A percentile compares a stretch with the other conserved stretches of the same genome.
phyloP scores from a whole-genome alignment of 2,113 vertebrate species.

The Nibea albiflora region DNA sequence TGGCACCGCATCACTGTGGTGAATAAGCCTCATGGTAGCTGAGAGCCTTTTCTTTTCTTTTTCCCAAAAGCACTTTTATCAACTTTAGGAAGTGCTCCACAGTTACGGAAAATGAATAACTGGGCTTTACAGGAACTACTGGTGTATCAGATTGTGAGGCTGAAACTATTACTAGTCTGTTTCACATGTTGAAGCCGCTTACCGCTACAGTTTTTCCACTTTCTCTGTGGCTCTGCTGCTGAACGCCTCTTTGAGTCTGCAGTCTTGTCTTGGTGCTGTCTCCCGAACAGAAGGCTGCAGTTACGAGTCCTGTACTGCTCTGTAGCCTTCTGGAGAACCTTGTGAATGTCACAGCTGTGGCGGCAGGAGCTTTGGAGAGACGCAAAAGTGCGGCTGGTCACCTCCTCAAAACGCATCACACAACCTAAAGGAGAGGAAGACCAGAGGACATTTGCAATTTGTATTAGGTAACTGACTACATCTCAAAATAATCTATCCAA shows the following conservation, averaged over 20 bases:
- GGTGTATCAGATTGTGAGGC: neutral
- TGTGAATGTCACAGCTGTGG: slow-evolving; percentile 77
- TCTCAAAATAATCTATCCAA: too few relatives aligned
- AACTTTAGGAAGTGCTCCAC: neutral
- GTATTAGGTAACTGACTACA: too few relatives aligned
- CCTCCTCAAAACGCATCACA: slow-evolving; percentile 69
- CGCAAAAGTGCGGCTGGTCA: slow-evolving; percentile 73
- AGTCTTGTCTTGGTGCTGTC: neutral
- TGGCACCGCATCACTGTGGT: neutral
- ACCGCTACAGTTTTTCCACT: slow-evolving; percentile 29
- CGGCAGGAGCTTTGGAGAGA: slow-evolving; percentile 59
- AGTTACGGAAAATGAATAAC: too few relatives aligned
- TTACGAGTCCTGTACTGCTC: slow-evolving; percentile 53
- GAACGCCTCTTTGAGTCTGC: neutral
- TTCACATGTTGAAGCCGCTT: slow-evolving; percentile 13
- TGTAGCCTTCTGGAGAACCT: slow-evolving; percentile 66
- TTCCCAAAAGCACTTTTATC: neutral
- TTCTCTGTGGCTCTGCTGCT: slow-evolving; percentile 17
- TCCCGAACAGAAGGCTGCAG: neutral
- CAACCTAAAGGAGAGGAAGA: slow-evolving; percentile 63
- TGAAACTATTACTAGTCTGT: slow-evolving; percentile 1
- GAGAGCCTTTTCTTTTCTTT: neutral
- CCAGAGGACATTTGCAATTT: neutral
- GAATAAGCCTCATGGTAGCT: too few relatives aligned
- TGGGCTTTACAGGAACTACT: neutral